Evolutionary conservation across 1,140 invertebrate species (phyloP).

Genomic region (Grapholita molesta): DNA sequence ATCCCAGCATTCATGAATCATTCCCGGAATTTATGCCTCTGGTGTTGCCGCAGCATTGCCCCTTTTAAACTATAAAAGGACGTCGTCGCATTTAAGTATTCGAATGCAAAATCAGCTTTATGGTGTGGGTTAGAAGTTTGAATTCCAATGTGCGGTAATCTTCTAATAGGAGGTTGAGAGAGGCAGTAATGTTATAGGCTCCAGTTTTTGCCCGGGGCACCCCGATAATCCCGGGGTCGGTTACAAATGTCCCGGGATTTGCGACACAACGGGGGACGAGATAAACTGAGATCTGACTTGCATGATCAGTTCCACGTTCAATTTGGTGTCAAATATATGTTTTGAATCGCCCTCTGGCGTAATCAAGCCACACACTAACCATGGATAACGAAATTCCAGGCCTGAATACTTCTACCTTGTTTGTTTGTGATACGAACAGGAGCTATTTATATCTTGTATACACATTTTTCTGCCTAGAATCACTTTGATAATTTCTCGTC

Average conservation of each 20-base stretch:
- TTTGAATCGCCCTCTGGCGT: neutral
- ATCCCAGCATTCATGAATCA: constrained; percentile 36
- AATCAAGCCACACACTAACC: neutral
- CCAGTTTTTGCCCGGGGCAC: constrained; percentile 45
- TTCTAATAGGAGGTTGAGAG: neutral
- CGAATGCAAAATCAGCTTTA: neutral
- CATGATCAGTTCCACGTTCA: neutral
- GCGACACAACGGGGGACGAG: constrained; percentile 28
- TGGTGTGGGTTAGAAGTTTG: neutral
- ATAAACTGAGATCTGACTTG: neutral
- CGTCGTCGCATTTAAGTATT: neutral
- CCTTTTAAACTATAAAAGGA: neutral
- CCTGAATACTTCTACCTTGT: neutral
- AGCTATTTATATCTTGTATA: too few species aligned
- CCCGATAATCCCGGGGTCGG: constrained; percentile 40
- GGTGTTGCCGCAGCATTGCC: neutral
- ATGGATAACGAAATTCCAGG: neutral
- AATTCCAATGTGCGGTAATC: neutral
- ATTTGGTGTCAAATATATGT: neutral
- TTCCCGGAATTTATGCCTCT: constrained; percentile 36
- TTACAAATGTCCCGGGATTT: constrained; percentile 43
- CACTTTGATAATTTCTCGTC: too few species aligned
- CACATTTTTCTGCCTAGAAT: too few species aligned
- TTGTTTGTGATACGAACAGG: too few species aligned
- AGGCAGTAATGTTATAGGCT: constrained; percentile 4